phyloP scores from a whole-genome alignment of 2,113 vertebrate species.

The Aspiorhynchus laticeps region DNA sequence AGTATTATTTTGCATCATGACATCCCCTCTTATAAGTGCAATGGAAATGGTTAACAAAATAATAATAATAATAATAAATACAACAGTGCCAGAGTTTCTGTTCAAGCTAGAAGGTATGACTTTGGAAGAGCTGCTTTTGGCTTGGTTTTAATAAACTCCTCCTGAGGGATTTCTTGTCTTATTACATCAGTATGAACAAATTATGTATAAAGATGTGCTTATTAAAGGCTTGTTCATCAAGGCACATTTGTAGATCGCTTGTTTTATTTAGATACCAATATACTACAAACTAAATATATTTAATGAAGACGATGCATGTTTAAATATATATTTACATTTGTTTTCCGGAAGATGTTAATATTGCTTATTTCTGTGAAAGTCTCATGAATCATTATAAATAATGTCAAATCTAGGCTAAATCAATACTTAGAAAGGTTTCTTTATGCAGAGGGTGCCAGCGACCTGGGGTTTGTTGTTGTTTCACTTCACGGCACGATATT shows the following conservation, averaged over 20 bases:
- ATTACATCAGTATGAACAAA: not conserved
- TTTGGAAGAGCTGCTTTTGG: not conserved
- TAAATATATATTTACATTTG: not conserved
- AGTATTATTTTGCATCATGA: not conserved
- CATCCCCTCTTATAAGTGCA: not conserved
- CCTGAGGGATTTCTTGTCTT: too few species aligned
- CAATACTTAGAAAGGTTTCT: too few species aligned
- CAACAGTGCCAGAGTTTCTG: not conserved
- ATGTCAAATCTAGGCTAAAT: too few species aligned
- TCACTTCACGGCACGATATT: too few species aligned
- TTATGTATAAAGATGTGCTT: not conserved
- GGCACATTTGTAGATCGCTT: not conserved
- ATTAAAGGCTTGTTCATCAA: slow-evolving; percentile 6
- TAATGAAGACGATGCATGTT: too few species aligned
- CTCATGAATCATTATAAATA: too few species aligned
- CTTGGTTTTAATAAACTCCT: not conserved
- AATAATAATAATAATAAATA: not conserved
- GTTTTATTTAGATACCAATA: not conserved
- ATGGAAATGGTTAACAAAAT: not conserved
- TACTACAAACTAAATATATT: not conserved
- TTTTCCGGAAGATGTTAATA: too few species aligned
- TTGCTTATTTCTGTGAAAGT: too few species aligned
- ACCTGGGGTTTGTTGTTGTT: too few species aligned
- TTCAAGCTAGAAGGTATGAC: not conserved
- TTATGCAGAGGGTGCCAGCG: too few species aligned